A percentile compares a stretch with the other conserved stretches of the same genome.
phyloP scores from a whole-genome alignment of 2,797 vertebrate species.

The Melanogrammus aeglefinus region DNA sequence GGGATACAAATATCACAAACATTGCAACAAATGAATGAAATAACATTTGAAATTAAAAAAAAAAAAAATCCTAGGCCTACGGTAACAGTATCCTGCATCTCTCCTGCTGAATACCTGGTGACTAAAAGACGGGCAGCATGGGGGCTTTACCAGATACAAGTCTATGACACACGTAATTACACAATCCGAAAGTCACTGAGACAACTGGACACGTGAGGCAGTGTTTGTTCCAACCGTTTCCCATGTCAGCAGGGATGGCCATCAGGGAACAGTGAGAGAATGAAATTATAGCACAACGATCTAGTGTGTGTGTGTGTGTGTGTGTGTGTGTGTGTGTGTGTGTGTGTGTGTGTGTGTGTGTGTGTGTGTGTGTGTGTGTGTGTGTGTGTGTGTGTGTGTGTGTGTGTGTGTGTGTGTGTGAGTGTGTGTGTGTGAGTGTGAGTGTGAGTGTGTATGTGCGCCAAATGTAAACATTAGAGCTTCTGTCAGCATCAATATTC shows the following conservation, averaged over 20 bases:
- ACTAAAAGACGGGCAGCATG: slow-evolving; percentile 34
- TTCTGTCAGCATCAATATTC: background rate
- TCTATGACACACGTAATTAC: background rate
- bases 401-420: slow-evolving; percentile 44
- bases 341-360: slow-evolving; percentile 37
- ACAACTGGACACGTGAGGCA: background rate
- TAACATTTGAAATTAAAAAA: background rate
- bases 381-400: slow-evolving; percentile 37
- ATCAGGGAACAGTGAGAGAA: background rate
- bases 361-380: slow-evolving; percentile 37
- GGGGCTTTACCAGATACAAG: slow-evolving; percentile 22
- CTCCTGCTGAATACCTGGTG: slow-evolving; percentile 39
- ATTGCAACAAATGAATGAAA: background rate
- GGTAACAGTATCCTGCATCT: slow-evolving; percentile 43
- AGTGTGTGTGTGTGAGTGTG: background rate
- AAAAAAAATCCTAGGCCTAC: background rate
- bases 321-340: slow-evolving; percentile 37
- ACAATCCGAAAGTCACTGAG: background rate
- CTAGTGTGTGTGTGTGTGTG: slow-evolving; percentile 39
- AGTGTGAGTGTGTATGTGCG: background rate
- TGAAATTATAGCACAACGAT: slow-evolving; percentile 33
- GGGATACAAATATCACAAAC: background rate
- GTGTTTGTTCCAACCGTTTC: background rate
- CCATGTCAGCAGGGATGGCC: background rate
- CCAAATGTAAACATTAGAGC: background rate